These are phyloP conservation scores for Brachyhypopomus occidentalis DNA, from an alignment of 2,113 vertebrate species.

Conservation along the genomic window DNA sequence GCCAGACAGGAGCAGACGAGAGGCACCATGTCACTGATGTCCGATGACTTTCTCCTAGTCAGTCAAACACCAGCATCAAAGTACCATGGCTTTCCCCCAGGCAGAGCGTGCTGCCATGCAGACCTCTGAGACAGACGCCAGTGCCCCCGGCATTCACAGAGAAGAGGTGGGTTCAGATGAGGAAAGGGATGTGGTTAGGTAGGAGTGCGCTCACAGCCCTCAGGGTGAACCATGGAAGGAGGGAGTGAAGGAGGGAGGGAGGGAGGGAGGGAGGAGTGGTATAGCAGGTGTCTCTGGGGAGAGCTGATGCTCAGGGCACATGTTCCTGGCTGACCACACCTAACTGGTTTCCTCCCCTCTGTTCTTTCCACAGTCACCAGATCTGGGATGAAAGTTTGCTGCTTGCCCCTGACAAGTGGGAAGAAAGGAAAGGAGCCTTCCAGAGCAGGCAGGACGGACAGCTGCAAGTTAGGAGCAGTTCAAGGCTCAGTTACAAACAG, in stretches of 20 bases:
- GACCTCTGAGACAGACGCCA: constrained; percentile 6
- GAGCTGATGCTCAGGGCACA: constrained; percentile 34
- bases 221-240: constrained; percentile 13
- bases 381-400: constrained; percentile 56
- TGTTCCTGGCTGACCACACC: constrained; percentile 49
- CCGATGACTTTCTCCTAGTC: constrained; percentile 19
- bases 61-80: constrained; percentile 28
- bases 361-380: constrained; percentile 42
- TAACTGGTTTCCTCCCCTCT: constrained; percentile 45
- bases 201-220: constrained; percentile 29
- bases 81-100: constrained; percentile 35
- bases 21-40: constrained; percentile 31
- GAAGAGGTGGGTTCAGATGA: constrained; percentile 39
- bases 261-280: background rate
- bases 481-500: constrained; percentile 50
- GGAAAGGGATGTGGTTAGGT: constrained; percentile 31
- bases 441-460: constrained; percentile 39
- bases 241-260: background rate
- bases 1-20: background rate
- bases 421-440: constrained; percentile 50
- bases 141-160: constrained; percentile 4
- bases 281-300: constrained; percentile 32
- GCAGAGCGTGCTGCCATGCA: constrained; percentile 35
- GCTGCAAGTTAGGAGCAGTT: constrained; percentile 47
- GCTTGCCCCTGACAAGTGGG: constrained; percentile 39